Conservation (phyloP, 2,888 invertebrate species). For the Eledona agricola region DNA sequence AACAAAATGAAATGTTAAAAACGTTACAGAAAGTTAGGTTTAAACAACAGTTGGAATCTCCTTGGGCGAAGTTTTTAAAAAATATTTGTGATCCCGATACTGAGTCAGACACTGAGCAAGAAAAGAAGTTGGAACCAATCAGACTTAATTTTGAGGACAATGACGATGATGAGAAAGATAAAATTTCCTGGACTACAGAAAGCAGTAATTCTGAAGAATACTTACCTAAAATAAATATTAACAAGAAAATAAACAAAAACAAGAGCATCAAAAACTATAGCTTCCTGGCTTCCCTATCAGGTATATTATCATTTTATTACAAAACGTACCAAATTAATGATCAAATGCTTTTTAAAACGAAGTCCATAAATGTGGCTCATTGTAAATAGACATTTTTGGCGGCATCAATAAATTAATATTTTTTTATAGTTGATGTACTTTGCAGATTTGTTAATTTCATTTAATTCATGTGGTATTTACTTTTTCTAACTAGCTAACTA, state of each 20-base stretch:
- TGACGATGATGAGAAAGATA: constrained; percentile 24
- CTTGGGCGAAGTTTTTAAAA: constrained; percentile 46
- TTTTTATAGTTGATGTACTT: no score
- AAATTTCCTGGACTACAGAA: constrained; percentile 6
- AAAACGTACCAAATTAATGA: no score
- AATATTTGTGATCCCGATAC: constrained; percentile 55
- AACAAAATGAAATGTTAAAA: constrained; percentile 40
- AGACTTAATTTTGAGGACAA: constrained; percentile 43
- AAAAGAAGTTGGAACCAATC: constrained; percentile 20
- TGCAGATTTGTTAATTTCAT: no score
- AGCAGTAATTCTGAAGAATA: constrained; percentile 8
- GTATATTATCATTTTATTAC: constrained; percentile 57
- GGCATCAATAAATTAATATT: no score
- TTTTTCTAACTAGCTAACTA: no score
- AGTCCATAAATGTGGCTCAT: no score
- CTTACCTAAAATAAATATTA: constrained; percentile 39
- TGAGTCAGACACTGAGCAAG: constrained; percentile 39
- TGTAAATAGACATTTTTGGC: no score
- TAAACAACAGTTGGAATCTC: constrained; percentile 44
- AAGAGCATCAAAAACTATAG: constrained; percentile 54
- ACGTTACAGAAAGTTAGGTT: constrained; percentile 44
- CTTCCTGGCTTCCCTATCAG: constrained; percentile 68
- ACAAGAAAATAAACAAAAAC: constrained; percentile 42
- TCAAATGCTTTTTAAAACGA: no score
- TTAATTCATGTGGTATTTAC: no score